Conservation (phyloP, 2,888 invertebrate species). For the Leptarthrus brevirostris region DNA sequence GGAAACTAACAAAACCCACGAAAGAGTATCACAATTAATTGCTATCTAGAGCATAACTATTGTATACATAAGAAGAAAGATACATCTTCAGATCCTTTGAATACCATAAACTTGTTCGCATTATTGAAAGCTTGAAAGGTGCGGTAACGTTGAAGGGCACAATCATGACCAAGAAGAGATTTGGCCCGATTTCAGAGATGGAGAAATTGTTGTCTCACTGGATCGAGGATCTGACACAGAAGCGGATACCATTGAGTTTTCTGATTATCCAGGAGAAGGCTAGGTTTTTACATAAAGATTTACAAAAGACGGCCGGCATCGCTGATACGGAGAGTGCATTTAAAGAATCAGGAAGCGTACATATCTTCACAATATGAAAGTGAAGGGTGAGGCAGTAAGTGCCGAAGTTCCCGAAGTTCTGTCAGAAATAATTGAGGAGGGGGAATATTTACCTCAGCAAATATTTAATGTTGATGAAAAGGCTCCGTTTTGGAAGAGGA, state of each 20-base stretch:
- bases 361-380: not conserved
- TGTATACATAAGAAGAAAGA: no score
- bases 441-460: not conserved
- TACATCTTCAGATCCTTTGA: no score
- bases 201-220: not conserved
- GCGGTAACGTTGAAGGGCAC: no score
- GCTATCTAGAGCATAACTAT: no score
- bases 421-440: constrained; percentile 2
- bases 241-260: not conserved
- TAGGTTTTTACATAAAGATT: not conserved
- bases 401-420: not conserved
- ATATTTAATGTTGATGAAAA: constrained; percentile 1
- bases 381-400: not conserved
- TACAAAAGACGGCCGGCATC: not conserved
- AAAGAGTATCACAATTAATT: no score
- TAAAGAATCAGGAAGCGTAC: not conserved
- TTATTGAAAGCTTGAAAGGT: no score
- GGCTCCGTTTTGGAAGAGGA: constrained; percentile 4
- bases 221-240: constrained; percentile 11
- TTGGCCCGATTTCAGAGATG: not conserved
- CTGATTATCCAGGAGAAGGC: not conserved
- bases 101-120: no score
- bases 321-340: not conserved
- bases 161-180: no score
- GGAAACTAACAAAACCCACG: no score